phyloP scores from a whole-genome alignment of 2,888 invertebrate species.

The Alsophila aescularia region DNA sequence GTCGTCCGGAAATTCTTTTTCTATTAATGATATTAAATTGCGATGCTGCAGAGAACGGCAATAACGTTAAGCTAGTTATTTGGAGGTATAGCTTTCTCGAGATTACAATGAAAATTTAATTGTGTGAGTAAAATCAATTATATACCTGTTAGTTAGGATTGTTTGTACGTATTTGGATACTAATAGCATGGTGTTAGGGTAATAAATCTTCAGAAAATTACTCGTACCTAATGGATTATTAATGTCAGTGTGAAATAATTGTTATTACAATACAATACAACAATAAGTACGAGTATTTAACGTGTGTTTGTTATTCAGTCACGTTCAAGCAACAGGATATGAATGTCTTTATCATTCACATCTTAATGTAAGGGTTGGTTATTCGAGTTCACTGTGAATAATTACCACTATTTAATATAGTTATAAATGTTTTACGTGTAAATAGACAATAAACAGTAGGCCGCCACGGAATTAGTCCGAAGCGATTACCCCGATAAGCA shows the following conservation, averaged over 20 bases:
- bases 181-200: not conserved
- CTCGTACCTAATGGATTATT: conserved; percentile 16
- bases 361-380: conserved; percentile 42
- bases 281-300: too few species aligned
- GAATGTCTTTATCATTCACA: conserved; percentile 39
- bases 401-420: conserved; percentile 42
- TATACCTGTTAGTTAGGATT: not conserved
- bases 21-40: conserved; percentile 55
- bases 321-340: conserved; percentile 42
- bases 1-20: conserved; percentile 55
- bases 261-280: too few species aligned
- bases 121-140: not conserved
- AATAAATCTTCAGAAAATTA: conserved; percentile 18
- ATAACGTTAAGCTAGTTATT: conserved; percentile 40
- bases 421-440: conserved; percentile 56
- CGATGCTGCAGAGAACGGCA: conserved; percentile 36
- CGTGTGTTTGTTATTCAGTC: conserved; percentile 17
- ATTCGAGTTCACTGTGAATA: conserved; percentile 33
- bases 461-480: conserved; percentile 61
- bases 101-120: conserved; percentile 9
- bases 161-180: not conserved
- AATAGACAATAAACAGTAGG: conserved; percentile 58
- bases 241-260: conserved; percentile 30
- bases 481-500: conserved; percentile 70
- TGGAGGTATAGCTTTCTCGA: conserved; percentile 29